Percentiles rank a stretch among this genome's conserved stretches.
phyloP scores from a whole-genome alignment of 2,113 vertebrate genomes.

The Hippocampus abdominalis region DNA sequence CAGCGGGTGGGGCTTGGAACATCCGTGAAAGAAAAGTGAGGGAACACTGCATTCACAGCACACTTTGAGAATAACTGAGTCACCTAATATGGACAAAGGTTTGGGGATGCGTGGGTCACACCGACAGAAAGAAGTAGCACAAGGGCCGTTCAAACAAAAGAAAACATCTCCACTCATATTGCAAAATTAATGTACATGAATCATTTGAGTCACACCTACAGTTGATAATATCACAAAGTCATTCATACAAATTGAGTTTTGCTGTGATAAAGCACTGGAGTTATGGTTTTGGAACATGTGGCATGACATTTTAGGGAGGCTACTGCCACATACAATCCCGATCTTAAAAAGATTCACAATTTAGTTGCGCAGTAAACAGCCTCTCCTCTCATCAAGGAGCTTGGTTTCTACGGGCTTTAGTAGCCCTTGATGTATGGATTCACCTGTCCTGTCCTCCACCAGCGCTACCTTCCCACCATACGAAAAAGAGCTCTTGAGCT shows the following conservation, averaged over 20 bases:
- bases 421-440: conserved; percentile 61
- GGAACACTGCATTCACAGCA: no score
- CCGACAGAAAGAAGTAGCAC: not conserved
- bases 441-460: conserved; percentile 64
- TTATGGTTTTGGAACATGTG: conserved; percentile 41
- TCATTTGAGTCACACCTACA: not conserved
- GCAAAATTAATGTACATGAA: not conserved
- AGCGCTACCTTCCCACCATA: conserved; percentile 50
- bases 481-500: conserved; percentile 41
- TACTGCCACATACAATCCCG: conserved; percentile 29
- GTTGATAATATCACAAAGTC: not conserved
- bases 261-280: conserved; percentile 29
- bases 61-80: no score
- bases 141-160: no score
- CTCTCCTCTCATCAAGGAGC: conserved; percentile 3
- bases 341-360: conserved; percentile 25
- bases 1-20: no score
- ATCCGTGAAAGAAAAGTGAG: no score
- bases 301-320: conserved; percentile 25
- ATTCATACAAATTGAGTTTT: not conserved
- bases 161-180: no score
- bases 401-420: conserved; percentile 34
- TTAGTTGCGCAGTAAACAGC: conserved; percentile 32
- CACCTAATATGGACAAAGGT: no score
- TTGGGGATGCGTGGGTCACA: not conserved